A percentile compares a stretch with the other conserved stretches of the same genome.
Evolutionary conservation across 2,888 invertebrate species (phyloP).

Genomic region (Aradus depressus): DNA sequence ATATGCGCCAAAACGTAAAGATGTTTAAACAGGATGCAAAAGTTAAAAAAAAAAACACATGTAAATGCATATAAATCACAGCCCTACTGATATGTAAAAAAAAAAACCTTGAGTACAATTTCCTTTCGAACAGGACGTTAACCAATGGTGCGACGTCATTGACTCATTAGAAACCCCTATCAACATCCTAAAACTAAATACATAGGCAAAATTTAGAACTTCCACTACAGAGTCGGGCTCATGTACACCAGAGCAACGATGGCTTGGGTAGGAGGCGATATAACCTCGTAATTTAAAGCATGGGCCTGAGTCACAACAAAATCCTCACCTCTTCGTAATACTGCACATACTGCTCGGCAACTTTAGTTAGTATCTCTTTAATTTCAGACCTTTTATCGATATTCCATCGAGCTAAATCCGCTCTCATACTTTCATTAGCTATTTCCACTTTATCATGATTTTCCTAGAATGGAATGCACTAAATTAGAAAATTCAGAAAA

Average conservation of each 20-base stretch:
- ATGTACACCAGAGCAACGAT: neutral
- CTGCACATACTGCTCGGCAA: slow-evolving; percentile 53
- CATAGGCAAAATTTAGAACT: too few species aligned
- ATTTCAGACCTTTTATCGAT: slow-evolving; percentile 51
- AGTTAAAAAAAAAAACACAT: too few species aligned
- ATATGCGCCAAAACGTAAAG: too few species aligned
- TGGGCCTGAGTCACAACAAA: neutral
- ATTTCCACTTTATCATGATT: slow-evolving; percentile 53
- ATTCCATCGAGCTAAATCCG: slow-evolving; percentile 57
- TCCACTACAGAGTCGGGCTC: too few species aligned
- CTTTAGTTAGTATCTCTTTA: slow-evolving; percentile 47
- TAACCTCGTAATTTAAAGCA: neutral
- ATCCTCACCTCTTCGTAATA: slow-evolving; percentile 45
- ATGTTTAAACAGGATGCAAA: too few species aligned
- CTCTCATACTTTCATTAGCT: slow-evolving; percentile 54
- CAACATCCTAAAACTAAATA: too few species aligned
- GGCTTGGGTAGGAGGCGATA: neutral
- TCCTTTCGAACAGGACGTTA: too few species aligned
- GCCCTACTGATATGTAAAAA: too few species aligned
- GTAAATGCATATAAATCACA: too few species aligned
- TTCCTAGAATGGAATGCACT: slow-evolving; percentile 36
- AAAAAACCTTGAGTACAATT: too few species aligned
- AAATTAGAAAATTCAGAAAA: neutral
- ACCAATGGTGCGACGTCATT: too few species aligned
- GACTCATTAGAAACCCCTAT: too few species aligned